These are phyloP conservation scores for Stenodera caucasica DNA, from an alignment of 2,888 invertebrate genomes.

Conservation along the genomic window DNA sequence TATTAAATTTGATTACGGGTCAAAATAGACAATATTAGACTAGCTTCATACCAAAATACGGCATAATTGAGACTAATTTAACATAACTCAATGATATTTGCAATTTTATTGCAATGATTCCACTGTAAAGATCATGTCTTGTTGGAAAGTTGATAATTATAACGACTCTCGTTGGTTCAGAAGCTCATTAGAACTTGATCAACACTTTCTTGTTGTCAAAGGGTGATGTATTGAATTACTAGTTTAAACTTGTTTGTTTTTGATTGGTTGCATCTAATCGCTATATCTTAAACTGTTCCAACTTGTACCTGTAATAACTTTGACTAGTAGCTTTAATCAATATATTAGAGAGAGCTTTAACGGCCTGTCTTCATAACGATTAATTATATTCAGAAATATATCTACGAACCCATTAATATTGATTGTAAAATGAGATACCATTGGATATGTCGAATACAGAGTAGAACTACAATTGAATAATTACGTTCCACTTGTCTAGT, in stretches of 20 bases:
- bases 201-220: conserved; percentile 3
- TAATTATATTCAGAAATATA: conserved; percentile 1
- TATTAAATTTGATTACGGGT: conserved; percentile 28
- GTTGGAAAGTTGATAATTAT: not conserved
- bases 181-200: conserved; percentile 3
- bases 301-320: not conserved
- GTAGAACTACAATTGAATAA: conserved; percentile 3
- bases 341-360: not conserved
- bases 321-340: not conserved
- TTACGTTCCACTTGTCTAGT: not conserved
- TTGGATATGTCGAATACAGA: conserved; percentile 5
- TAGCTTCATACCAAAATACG: no score
- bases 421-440: not conserved
- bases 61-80: no score
- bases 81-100: no score
- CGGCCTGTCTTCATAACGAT: not conserved
- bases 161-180: not conserved
- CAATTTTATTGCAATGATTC: not conserved
- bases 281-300: not conserved
- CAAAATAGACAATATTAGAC: conserved; percentile 29
- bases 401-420: not conserved
- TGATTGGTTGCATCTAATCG: not conserved
- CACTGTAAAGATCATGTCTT: not conserved
- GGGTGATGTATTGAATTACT: conserved; percentile 7
- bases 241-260: not conserved